A percentile compares a stretch with the other conserved stretches of the same genome.
phyloP scores from a whole-genome alignment of 1,140 invertebrate species.

The Bombus difficillimus region DNA sequence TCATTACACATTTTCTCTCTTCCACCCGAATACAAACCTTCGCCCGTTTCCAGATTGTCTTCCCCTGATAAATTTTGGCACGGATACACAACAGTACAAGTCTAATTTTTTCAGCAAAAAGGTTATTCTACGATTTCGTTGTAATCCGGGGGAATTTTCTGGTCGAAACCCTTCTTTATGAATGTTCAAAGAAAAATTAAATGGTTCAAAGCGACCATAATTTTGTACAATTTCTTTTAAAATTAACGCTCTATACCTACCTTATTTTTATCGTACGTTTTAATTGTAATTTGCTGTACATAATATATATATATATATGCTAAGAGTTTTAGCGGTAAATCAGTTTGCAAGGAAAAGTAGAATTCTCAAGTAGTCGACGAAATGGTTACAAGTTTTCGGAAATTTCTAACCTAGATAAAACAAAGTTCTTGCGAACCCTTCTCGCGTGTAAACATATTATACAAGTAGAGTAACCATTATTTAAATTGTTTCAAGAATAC shows the following conservation, averaged over 20 bases:
- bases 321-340: not conserved
- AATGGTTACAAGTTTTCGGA: not conserved
- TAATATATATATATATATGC: too few species aligned
- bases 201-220: too few species aligned
- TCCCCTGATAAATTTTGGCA: conserved; percentile 35
- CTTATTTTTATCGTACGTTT: too few species aligned
- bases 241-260: too few species aligned
- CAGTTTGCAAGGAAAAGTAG: not conserved
- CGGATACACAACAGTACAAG: not conserved
- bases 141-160: not conserved
- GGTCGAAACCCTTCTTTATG: too few species aligned
- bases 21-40: conserved; percentile 43
- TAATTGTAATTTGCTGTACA: too few species aligned
- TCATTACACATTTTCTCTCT: conserved; percentile 40
- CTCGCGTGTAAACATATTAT: not conserved
- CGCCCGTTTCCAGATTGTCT: conserved; percentile 50
- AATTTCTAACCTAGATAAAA: not conserved
- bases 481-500: not conserved
- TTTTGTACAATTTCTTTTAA: too few species aligned
- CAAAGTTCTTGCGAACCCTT: not conserved
- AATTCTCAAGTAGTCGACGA: not conserved
- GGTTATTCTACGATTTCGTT: not conserved
- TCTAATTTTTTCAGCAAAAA: not conserved
- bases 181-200: not conserved
- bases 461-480: not conserved